These are phyloP conservation scores for Patella pellucida DNA, from an alignment of 2,888 invertebrate species.

Conservation along the genomic window DNA sequence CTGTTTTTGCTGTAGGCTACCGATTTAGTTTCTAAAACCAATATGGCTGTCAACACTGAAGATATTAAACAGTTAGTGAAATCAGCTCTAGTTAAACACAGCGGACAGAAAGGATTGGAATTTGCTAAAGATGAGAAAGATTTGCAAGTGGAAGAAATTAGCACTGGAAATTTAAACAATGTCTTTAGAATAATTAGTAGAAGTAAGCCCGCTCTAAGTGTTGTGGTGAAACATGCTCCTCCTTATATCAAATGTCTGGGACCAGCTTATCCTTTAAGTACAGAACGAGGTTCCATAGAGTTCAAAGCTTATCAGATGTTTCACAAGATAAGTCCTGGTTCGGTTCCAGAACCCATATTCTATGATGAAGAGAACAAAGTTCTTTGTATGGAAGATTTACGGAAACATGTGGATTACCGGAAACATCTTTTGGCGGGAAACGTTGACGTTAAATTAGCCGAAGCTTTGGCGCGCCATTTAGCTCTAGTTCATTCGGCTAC, in stretches of 20 bases:
- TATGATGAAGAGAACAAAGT: constrained; percentile 32
- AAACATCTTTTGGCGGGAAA: constrained; percentile 40
- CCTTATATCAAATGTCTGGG: constrained; percentile 57
- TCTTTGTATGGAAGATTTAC: constrained; percentile 52
- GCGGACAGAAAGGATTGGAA: constrained; percentile 9
- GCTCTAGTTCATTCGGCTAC: constrained; percentile 47
- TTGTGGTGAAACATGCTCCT: constrained; percentile 49
- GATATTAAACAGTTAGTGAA: not conserved
- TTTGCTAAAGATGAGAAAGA: constrained; percentile 29
- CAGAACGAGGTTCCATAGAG: constrained; percentile 42
- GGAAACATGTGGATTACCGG: constrained; percentile 36
- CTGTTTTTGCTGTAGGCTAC: too few relatives aligned
- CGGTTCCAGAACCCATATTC: constrained; percentile 44
- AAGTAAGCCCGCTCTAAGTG: constrained; percentile 24
- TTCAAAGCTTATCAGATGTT: constrained; percentile 44
- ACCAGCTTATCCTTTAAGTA: constrained; percentile 44
- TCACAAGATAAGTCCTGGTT: constrained; percentile 39
- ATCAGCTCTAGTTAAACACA: not conserved
- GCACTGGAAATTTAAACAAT: constrained; percentile 53
- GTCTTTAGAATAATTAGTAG: constrained; percentile 36
- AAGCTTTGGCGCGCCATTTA: constrained; percentile 41
- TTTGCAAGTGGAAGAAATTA: constrained; percentile 41
- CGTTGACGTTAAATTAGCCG: constrained; percentile 34
- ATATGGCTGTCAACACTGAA: not conserved
- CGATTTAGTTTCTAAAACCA: not conserved